These are phyloP conservation scores for Caenorhabditis auriculariae DNA, from an alignment of 2,888 invertebrate species.

Conservation along the genomic window DNA sequence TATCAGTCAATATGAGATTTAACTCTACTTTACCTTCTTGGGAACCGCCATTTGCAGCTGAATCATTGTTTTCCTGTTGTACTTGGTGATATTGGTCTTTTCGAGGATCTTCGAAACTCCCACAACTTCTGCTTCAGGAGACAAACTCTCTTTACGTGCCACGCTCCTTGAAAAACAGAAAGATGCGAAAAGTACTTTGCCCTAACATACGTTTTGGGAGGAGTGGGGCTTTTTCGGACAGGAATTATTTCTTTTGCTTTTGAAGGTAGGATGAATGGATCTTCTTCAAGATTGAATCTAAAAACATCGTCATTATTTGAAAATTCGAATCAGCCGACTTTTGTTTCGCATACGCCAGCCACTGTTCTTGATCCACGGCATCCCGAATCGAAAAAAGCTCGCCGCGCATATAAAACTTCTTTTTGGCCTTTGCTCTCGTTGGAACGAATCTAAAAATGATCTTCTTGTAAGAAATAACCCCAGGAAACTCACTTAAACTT, in stretches of 20 bases:
- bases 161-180: too few species aligned
- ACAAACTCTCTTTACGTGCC: too few species aligned
- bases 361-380: conserved; percentile 15
- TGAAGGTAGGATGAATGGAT: conserved; percentile 16
- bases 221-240: too few species aligned
- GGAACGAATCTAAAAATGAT: conserved; percentile 38
- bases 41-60: conserved; percentile 16
- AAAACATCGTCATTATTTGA: background rate
- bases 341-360: conserved; percentile 29
- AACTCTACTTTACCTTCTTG: conserved; percentile 6
- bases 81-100: conserved; percentile 12
- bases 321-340: conserved; percentile 8
- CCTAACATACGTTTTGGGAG: too few species aligned
- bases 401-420: conserved; percentile 47
- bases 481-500: conserved; percentile 30
- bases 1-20: background rate
- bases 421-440: conserved; percentile 34
- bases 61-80: conserved; percentile 24
- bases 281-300: conserved; percentile 23
- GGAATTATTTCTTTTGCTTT: conserved; percentile 2
- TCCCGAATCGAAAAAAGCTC: conserved; percentile 45
- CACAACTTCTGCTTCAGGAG: too few species aligned
- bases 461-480: too few species aligned
- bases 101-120: background rate
- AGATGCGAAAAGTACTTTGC: too few species aligned